Evolutionary conservation across 30 jellyfish, hydroid and myxozoan genomes (phyloP).

Genomic region (Cassiopea xamachana): DNA sequence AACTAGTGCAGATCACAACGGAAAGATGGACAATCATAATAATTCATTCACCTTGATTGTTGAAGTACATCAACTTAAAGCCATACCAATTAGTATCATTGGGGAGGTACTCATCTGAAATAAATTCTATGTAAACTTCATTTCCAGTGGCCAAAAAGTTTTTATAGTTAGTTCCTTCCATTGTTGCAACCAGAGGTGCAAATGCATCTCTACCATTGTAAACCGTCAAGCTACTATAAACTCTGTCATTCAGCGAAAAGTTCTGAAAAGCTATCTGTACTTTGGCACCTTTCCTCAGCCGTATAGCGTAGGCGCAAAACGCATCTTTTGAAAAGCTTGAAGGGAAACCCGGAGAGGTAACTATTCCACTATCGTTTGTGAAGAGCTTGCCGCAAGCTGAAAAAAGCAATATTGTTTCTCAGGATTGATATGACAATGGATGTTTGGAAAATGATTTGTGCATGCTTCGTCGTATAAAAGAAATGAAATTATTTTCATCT

Average conservation of each 20-base stretch:
- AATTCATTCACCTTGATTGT: not conserved
- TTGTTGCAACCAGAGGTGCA: not conserved
- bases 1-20: too few species aligned
- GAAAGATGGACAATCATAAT: too few species aligned
- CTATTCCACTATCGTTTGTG: constrained; percentile 50
- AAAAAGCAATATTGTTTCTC: not conserved
- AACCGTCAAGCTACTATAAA: not conserved
- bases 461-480: too few species aligned
- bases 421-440: too few species aligned
- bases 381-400: constrained; percentile 70
- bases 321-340: constrained; percentile 27
- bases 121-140: constrained; percentile 9
- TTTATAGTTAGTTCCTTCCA: not conserved
- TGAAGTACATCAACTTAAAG: not conserved
- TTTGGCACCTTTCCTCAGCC: not conserved
- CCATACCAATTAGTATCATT: not conserved
- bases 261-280: constrained; percentile 14
- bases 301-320: constrained; percentile 45
- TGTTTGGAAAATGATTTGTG: too few species aligned
- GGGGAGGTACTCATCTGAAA: not conserved
- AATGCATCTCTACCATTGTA: constrained; percentile 16
- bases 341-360: constrained; percentile 71
- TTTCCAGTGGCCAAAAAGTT: constrained; percentile 3
- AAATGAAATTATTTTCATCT: too few species aligned
- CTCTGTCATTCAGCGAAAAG: not conserved